Base-by-base conservation (phyloP, 2,888 invertebrate genomes). In the Boloria euphrosyne region DNA sequence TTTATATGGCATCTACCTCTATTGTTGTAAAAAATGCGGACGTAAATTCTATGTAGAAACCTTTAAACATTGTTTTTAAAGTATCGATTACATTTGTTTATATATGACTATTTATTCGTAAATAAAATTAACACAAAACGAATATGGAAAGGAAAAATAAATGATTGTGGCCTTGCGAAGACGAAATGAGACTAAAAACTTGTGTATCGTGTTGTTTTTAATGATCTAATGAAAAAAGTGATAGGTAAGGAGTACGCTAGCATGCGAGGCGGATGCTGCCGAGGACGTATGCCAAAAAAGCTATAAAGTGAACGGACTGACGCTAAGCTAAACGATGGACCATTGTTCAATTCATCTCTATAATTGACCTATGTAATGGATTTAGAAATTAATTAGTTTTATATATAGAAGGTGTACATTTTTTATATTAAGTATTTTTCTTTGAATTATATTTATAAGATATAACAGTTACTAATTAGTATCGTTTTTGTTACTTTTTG, bases 261-360 rank as follows among this genome's bases (percentile, higher is more conserved):
- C 65, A 66, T 55, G 61, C 75, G 62, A 80, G 63, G 80, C 83
- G 83, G 83, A 84, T 82, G 79, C 78, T 68, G 68, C 70, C 83
- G 82, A 83, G 83, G 83, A 83, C 83, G 82, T 65, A 69, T 73
- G 71, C 70, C 78, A 75, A 80, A 82, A 83, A 82, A 83, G 76
- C 79, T n/a, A n/a, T n/a, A 80, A 80, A 83, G 82, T 82, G 83
- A 84, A 76, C 79, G 83, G 80, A 73, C 68, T 67, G 71, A 74
- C 31, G 31, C 71, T 49, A 7, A 10, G 44, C 72, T 74, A 74
- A 75, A 74, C 68, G 73, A 73, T 69, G 66, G 72, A 55, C 76
- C 69, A 80, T 81, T 81, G 80, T 81, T 78, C 76, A 76, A 76
- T 76, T 18, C 74, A 76, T 72, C 74, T 72, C 52, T 70, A 69